These are phyloP conservation scores for Adelphocoris suturalis DNA, from an alignment of 2,888 invertebrate genomes.

Conservation along the genomic window DNA sequence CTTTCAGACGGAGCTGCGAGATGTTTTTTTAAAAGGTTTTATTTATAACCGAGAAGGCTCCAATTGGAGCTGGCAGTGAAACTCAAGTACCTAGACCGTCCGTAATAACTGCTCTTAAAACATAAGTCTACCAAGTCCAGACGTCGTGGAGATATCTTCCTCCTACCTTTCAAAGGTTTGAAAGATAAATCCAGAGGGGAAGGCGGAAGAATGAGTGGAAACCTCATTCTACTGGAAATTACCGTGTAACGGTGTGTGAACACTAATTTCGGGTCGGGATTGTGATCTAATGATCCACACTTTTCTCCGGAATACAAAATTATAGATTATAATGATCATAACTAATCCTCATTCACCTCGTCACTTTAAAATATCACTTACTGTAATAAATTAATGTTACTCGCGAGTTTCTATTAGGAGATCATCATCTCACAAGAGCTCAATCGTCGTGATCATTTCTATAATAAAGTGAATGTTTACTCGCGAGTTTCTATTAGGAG, in stretches of 20 bases:
- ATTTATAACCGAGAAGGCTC: constrained; percentile 66
- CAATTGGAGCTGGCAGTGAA: constrained; percentile 69
- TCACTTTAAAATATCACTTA: too few relatives aligned
- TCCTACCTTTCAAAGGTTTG: constrained; percentile 13
- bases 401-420: too few relatives aligned
- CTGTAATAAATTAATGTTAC: too few relatives aligned
- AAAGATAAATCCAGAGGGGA: background rate
- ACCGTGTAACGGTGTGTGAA: background rate
- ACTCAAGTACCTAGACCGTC: constrained; percentile 61
- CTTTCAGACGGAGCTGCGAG: constrained; percentile 58
- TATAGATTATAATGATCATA: too few relatives aligned
- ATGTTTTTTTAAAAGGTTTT: constrained; percentile 71
- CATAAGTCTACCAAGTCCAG: constrained; percentile 45
- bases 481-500: too few relatives aligned
- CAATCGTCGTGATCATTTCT: too few relatives aligned
- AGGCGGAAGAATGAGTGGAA: background rate
- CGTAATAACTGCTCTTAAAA: constrained; percentile 69
- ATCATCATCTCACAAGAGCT: too few relatives aligned
- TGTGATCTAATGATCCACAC: too few relatives aligned
- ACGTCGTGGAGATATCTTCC: constrained; percentile 43
- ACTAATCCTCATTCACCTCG: too few relatives aligned
- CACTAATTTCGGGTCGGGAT: too few relatives aligned
- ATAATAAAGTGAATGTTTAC: too few relatives aligned
- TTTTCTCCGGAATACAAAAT: too few relatives aligned
- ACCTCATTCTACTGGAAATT: background rate